Conservation (phyloP, 2,888 invertebrate species). For the Halictus quadricinctus region DNA sequence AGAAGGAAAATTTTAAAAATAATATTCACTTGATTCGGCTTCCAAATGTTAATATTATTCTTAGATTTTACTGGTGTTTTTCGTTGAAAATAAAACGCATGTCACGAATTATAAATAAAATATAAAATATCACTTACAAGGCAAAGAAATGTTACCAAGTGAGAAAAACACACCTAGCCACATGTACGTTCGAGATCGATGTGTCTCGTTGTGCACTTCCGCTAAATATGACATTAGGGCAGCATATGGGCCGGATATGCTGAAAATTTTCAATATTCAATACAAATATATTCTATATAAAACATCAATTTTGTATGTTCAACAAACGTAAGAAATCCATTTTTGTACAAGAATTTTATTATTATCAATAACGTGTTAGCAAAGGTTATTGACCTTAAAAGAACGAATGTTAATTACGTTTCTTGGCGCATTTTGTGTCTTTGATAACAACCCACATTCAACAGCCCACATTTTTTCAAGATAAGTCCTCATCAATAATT, state of each 20-base stretch:
- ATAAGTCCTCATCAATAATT: not conserved
- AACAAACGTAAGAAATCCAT: not conserved
- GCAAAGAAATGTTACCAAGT: constrained; percentile 82
- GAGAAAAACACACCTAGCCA: constrained; percentile 79
- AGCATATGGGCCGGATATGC: constrained; percentile 79
- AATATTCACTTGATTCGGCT: not conserved
- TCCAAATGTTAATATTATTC: not conserved
- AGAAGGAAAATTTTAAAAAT: not conserved
- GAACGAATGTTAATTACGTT: no score
- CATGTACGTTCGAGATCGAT: constrained; percentile 78
- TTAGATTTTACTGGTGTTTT: not conserved
- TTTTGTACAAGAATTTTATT: not conserved
- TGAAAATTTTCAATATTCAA: constrained; percentile 46
- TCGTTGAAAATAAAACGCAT: not conserved
- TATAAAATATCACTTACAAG: constrained; percentile 83
- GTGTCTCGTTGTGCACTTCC: constrained; percentile 76
- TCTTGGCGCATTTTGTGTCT: no score
- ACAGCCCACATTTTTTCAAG: not conserved
- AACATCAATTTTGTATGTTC: not conserved
- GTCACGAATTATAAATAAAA: not conserved
- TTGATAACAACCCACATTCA: not conserved
- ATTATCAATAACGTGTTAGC: no score
- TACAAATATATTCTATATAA: not conserved
- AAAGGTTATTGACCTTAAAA: no score
- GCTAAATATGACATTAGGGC: constrained; percentile 79